phyloP scores from a whole-genome alignment of 2,113 vertebrate genomes.

The Zonotrichia leucophrys region DNA sequence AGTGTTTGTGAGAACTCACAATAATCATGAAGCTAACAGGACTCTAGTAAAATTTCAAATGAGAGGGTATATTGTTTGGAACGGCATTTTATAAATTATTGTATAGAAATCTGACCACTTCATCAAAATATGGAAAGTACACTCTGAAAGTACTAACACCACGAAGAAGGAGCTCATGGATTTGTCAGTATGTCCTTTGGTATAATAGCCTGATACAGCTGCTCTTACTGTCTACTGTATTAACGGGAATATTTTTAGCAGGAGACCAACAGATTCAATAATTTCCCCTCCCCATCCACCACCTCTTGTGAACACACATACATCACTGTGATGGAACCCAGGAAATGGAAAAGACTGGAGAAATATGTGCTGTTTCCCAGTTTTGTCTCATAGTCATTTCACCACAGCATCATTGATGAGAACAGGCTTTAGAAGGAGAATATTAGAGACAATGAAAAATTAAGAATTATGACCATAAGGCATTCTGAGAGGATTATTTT shows the following conservation, averaged over 20 bases:
- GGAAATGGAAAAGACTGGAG: background rate
- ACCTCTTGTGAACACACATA: background rate
- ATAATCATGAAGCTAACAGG: background rate
- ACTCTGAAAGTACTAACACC: background rate
- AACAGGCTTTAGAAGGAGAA: background rate
- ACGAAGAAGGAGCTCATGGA: background rate
- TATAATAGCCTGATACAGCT: background rate
- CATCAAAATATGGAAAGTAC: background rate
- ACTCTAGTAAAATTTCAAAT: background rate
- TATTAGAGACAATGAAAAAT: background rate
- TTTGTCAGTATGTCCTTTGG: background rate
- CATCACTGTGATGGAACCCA: background rate
- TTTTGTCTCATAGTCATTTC: background rate
- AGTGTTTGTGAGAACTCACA: background rate
- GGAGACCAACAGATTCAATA: background rate
- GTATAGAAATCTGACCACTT: background rate
- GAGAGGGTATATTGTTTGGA: background rate
- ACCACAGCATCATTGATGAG: background rate
- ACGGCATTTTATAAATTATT: background rate
- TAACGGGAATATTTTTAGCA: background rate
- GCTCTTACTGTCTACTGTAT: background rate
- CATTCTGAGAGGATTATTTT: background rate
- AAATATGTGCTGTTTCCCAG: background rate
- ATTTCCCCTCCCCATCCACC: background rate
- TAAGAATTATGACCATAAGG: background rate